phyloP scores from a whole-genome alignment of 2,888 invertebrate genomes.

The Drosophila melanocephala region DNA sequence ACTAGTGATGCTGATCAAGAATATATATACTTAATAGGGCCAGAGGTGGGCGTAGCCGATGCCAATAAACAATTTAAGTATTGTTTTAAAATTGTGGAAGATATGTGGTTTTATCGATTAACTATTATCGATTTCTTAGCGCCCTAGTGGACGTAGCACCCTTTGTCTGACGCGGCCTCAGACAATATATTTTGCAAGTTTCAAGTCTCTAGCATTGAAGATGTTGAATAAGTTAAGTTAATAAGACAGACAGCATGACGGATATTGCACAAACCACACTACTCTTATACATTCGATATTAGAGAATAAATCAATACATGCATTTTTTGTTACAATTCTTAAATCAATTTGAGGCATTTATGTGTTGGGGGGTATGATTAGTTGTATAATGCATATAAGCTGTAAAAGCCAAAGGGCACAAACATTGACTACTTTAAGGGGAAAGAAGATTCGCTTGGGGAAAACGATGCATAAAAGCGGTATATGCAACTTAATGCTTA shows the following conservation, averaged over 20 bases:
- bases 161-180: neutral
- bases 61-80: neutral
- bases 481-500: constrained; percentile 27
- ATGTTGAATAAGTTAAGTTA: neutral
- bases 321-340: neutral
- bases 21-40: neutral
- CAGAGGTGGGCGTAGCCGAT: neutral
- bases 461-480: constrained; percentile 9
- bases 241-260: neutral
- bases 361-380: neutral
- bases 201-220: neutral
- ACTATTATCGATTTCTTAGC: neutral
- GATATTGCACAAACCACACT: neutral
- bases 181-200: neutral
- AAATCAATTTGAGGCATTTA: neutral
- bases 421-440: constrained; percentile 47
- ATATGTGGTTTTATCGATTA: neutral
- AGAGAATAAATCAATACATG: too few relatives aligned
- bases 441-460: too few relatives aligned
- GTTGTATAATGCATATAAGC: neutral
- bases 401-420: neutral
- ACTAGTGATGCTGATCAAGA: neutral
- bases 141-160: too few relatives aligned
- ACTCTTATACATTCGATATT: neutral
- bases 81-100: neutral